Percentiles rank a stretch among this genome's conserved stretches.
These are phyloP conservation scores for Sporophila hypoxantha DNA, from an alignment of 2,113 vertebrate species.

Conservation along the genomic window DNA sequence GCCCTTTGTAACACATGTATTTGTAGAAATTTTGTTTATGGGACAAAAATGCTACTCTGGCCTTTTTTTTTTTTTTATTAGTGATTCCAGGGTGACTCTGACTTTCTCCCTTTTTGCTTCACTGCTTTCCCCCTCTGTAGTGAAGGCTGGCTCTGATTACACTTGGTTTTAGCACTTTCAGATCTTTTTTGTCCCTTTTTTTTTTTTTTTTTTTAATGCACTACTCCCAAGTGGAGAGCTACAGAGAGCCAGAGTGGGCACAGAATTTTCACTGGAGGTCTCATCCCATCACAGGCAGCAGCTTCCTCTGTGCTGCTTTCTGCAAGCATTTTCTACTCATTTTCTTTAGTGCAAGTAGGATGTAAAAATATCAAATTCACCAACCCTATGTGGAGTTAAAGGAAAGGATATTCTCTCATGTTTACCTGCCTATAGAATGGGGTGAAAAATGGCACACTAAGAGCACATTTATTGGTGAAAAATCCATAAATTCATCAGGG, in stretches of 20 bases:
- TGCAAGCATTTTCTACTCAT: background rate
- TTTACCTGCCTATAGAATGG: background rate
- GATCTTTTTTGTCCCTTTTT: background rate
- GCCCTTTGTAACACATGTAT: background rate
- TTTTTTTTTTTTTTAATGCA: background rate
- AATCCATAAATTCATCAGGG: background rate
- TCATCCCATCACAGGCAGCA: background rate
- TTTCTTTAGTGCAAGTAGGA: background rate
- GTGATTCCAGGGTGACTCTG: background rate
- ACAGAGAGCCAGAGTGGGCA: background rate
- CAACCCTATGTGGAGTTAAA: background rate
- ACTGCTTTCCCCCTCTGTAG: background rate
- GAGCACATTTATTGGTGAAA: background rate
- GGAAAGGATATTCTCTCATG: background rate
- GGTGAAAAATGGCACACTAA: background rate
- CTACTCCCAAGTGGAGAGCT: background rate
- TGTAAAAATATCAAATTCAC: background rate
- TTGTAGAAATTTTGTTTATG: background rate
- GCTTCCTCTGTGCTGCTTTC: background rate
- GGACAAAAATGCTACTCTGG: background rate
- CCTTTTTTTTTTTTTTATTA: background rate
- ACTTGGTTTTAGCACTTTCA: background rate
- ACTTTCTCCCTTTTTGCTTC: background rate
- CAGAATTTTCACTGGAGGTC: background rate
- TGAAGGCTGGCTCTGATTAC: background rate